Percentiles rank a stretch among this genome's conserved stretches.
phyloP scores from a whole-genome alignment of 53 echinoderm and acorn worm genomes.

The Crossaster papposus region DNA sequence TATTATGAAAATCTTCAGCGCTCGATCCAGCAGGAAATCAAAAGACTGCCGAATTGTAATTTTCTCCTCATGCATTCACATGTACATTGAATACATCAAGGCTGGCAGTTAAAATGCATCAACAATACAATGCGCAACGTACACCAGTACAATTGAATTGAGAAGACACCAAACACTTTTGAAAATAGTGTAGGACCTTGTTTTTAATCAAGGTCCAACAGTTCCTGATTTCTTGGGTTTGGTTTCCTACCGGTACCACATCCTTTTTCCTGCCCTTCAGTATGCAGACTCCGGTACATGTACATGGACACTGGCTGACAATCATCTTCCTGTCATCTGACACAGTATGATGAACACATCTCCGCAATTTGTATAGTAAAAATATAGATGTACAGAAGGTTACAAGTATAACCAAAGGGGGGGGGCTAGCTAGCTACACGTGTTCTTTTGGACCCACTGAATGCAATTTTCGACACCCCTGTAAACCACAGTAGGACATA shows the following conservation, averaged over 20 bases:
- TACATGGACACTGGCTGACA: background rate
- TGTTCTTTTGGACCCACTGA: too few relatives aligned
- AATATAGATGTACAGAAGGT: background rate
- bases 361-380: background rate
- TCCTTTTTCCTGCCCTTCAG: background rate
- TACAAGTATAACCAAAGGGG: too few relatives aligned
- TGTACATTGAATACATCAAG: background rate
- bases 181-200: background rate
- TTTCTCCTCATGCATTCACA: background rate
- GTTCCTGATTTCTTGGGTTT: slow-evolving; percentile 26
- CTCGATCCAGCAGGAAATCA: background rate
- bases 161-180: background rate
- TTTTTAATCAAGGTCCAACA: slow-evolving; percentile 26
- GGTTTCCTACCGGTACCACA: slow-evolving; percentile 16
- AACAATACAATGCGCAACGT: too few relatives aligned
- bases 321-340: background rate
- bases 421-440: too few relatives aligned
- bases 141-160: background rate
- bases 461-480: too few relatives aligned
- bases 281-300: background rate
- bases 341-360: background rate
- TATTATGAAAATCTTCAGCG: background rate
- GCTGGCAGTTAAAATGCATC: too few relatives aligned
- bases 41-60: background rate
- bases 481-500: too few relatives aligned